These are phyloP conservation scores for Melospiza georgiana DNA, from an alignment of 2,113 vertebrate species.

Conservation along the genomic window DNA sequence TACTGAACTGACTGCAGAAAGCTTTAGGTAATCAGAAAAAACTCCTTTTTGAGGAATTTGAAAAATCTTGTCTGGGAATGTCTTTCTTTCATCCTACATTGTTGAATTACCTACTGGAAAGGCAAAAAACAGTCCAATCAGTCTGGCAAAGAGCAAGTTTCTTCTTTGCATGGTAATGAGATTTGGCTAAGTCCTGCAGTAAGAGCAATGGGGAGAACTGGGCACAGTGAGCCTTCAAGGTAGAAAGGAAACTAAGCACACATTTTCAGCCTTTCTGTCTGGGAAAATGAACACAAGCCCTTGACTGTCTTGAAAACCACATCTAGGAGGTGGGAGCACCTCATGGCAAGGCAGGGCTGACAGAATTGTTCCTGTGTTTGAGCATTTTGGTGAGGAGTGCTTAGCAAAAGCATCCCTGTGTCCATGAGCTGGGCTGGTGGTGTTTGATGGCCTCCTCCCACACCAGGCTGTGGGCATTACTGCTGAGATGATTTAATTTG, in stretches of 20 bases:
- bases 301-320: not conserved
- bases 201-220: not conserved
- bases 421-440: not conserved
- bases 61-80: not conserved
- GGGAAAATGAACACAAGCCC: not conserved
- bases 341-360: not conserved
- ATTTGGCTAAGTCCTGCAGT: not conserved
- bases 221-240: not conserved
- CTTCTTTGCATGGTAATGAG: not conserved
- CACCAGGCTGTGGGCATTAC: too few species aligned
- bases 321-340: not conserved
- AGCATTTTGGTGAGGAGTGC: not conserved
- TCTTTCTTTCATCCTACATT: not conserved
- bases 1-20: not conserved
- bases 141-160: not conserved
- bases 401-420: not conserved
- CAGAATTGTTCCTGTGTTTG: fast-evolving
- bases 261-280: not conserved
- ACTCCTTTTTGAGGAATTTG: not conserved
- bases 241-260: not conserved
- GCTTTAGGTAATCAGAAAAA: not conserved
- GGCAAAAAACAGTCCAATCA: not conserved
- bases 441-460: not conserved
- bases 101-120: not conserved
- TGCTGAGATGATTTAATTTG: not conserved